Evolutionary conservation across 2,888 invertebrate genomes (phyloP), one percentile per base, ranked within the genome.

Genomic region (Xestia xanthographa): DNA sequence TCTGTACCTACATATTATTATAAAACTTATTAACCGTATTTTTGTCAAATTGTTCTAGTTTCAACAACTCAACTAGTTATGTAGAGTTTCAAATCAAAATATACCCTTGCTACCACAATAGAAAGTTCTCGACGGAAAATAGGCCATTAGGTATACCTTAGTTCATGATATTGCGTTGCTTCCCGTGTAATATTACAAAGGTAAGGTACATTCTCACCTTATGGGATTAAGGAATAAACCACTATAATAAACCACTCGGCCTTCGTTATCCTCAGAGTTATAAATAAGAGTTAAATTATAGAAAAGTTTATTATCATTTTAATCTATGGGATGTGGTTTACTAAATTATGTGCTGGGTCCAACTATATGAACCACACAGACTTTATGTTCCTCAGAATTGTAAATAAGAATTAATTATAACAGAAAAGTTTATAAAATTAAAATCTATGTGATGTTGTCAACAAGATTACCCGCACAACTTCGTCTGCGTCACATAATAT

Each of bases 131-230:
- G 48, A 22, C 22, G n/a, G n/a, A n/a, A 71, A 72, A 50, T 12
- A 22, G 58, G 17, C n/a, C 67, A 34, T 53, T 84, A n/a, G n/a
- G n/a, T n/a, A 73, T 60, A n/a, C 56, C 45, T 22, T 56, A 45
- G 48, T 26, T 34, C 12, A 26, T 38, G 29, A 68, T 72, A 72
- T 65, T 65, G 50, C 56, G 50, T 66, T 65, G 4, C 56, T 29
- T 29, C 58, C 45, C 56, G 81, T 72, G 12, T 84, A 26, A 74
- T 80, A 69, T 84, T 68, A 74, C 77, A 81, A 69, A 77, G 69
- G 63, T 41, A 29, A 43, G 2, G 4, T 76, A 34, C 11, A 17
- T 14, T n/a, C 43, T 43, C 45, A 58, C 41, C 63, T n/a, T 43
- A 20, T 26, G 60, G 71, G 81, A 68, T 79, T 53, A 48, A n/a